A percentile compares a stretch with the other conserved stretches of the same genome.
These are phyloP conservation scores for Sitophilus oryzae DNA, from an alignment of 1,140 invertebrate genomes.

Conservation along the genomic window DNA sequence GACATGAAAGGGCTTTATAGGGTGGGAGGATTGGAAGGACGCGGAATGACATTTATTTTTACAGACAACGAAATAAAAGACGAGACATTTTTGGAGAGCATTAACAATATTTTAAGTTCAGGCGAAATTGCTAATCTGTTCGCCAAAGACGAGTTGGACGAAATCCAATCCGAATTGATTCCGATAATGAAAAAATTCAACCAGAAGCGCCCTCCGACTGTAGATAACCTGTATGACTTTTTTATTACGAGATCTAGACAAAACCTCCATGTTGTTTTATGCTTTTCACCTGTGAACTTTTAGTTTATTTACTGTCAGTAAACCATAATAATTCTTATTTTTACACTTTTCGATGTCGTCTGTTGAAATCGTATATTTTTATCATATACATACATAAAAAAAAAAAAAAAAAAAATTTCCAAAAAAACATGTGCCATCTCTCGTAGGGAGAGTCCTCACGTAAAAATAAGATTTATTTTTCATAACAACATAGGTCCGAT, in stretches of 20 bases:
- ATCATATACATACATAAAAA: too few species aligned
- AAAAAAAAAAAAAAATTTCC: too few species aligned
- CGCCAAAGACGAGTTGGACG: constrained; percentile 80
- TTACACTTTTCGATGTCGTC: too few species aligned
- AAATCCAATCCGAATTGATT: constrained; percentile 69
- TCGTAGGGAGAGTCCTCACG: too few species aligned
- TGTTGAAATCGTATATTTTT: too few species aligned
- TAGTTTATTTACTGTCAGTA: too few species aligned
- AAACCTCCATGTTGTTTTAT: constrained; percentile 79
- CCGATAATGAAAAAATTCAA: constrained; percentile 78
- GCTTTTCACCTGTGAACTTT: constrained; percentile 74
- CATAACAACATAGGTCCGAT: too few species aligned
- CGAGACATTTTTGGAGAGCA: constrained; percentile 80
- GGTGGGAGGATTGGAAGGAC: constrained; percentile 60
- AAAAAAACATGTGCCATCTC: too few species aligned
- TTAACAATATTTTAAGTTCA: constrained; percentile 84
- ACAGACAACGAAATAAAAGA: constrained; percentile 92
- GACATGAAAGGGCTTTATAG: constrained; percentile 78
- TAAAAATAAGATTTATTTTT: too few species aligned
- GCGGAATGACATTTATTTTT: constrained; percentile 81
- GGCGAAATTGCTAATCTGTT: constrained; percentile 85
- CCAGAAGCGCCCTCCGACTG: constrained; percentile 67
- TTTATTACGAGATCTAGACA: constrained; percentile 71
- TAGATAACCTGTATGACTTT: constrained; percentile 81
- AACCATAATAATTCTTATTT: too few species aligned